A percentile compares a stretch with the other conserved stretches of the same genome.
Evolutionary conservation across 23 tunicate genomes (phyloP).

Genomic region (Ciona savignyi): DNA sequence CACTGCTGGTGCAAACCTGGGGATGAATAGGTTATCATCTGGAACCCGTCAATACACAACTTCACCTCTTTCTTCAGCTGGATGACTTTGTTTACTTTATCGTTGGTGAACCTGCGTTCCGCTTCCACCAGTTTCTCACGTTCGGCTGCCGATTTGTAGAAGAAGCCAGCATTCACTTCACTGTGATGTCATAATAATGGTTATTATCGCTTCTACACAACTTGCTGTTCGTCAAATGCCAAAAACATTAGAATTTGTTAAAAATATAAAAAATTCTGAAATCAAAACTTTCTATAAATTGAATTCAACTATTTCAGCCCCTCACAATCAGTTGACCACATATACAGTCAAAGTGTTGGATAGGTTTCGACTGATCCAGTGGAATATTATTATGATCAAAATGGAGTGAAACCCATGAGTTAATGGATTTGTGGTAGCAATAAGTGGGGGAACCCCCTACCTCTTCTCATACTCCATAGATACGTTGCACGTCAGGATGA

Average conservation of each 20-base stretch:
- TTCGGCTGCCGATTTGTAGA: conserved; percentile 96
- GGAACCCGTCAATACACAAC: too few species aligned
- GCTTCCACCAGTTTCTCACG: conserved; percentile 93
- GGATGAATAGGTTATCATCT: not conserved
- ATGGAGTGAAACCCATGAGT: too few species aligned
- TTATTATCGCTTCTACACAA: too few species aligned
- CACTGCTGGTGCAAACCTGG: conserved; percentile 60
- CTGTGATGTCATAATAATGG: conserved; percentile 9
- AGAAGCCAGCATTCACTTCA: conserved; percentile 97
- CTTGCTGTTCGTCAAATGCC: not conserved
- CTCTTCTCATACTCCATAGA: conserved; percentile 98
- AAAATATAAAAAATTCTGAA: not conserved
- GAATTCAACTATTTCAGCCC: not conserved
- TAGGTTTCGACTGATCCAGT: too few species aligned
- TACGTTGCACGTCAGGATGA: conserved; percentile 85
- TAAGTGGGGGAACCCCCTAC: too few species aligned
- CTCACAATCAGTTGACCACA: too few species aligned
- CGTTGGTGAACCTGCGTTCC: conserved; percentile 91
- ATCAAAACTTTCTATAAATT: not conserved
- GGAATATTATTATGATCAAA: too few species aligned
- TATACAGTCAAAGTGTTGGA: too few species aligned
- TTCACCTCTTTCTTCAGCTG: conserved; percentile 81
- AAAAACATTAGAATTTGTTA: not conserved
- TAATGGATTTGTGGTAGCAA: too few species aligned
- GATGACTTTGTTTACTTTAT: conserved; percentile 87